These are phyloP conservation scores for Pandemis heparana DNA, from an alignment of 2,888 invertebrate species.

Conservation along the genomic window DNA sequence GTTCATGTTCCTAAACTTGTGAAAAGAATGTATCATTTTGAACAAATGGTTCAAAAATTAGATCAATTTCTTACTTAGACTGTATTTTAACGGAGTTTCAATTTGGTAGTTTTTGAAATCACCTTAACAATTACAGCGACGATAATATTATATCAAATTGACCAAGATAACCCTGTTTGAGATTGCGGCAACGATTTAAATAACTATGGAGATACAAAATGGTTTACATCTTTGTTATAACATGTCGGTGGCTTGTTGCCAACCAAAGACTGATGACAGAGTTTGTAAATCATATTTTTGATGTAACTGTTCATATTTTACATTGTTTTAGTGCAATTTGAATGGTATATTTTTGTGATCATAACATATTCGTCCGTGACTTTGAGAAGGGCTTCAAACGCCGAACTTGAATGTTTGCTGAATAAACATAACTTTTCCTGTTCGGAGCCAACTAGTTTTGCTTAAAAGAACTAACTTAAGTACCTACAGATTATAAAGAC, in stretches of 20 bases:
- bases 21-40: no score
- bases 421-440: not conserved
- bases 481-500: no score
- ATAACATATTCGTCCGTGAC: not conserved
- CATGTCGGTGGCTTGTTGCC: not conserved
- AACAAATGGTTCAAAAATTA: no score
- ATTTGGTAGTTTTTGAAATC: not conserved
- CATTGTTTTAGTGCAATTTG: not conserved
- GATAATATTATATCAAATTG: not conserved
- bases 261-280: not conserved
- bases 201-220: not conserved
- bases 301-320: not conserved
- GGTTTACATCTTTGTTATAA: not conserved
- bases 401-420: not conserved
- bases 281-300: slow-evolving; percentile 6
- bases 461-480: no score
- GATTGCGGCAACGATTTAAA: not conserved
- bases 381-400: not conserved
- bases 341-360: not conserved
- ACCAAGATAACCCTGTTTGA: not conserved
- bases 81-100: no score
- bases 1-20: no score
- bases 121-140: not conserved
- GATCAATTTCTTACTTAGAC: no score
- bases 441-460: not conserved